Evolutionary conservation across 1,140 invertebrate species (phyloP).

Genomic region (Lucilia sericata): DNA sequence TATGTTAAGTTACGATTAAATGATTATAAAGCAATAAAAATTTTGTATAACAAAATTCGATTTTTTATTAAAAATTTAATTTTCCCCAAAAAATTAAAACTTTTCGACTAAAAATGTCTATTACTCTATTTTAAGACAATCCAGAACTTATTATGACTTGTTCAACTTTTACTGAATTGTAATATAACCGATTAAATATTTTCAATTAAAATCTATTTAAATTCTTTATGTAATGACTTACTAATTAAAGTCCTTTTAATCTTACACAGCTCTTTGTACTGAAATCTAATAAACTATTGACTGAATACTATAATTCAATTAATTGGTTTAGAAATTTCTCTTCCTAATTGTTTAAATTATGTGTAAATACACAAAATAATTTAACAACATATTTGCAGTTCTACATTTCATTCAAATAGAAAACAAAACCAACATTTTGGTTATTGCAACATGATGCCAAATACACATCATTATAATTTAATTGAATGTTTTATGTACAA

Average conservation of each 20-base stretch:
- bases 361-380: constrained; percentile 5
- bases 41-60: no score
- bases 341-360: constrained; percentile 6
- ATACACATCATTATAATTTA: background rate
- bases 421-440: background rate
- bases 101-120: no score
- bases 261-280: background rate
- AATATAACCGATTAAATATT: no score
- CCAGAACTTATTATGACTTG: no score
- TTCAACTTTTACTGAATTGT: no score
- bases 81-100: no score
- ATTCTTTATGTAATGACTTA: no score
- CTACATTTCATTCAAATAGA: background rate
- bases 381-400: background rate
- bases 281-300: background rate
- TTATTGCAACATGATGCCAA: background rate
- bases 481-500: background rate
- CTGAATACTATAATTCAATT: background rate
- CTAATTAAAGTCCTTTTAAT: background rate
- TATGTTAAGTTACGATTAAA: no score
- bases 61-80: no score
- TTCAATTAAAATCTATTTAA: no score
- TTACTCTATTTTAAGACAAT: no score
- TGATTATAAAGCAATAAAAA: no score
- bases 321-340: background rate